These are phyloP conservation scores for Nasonia oneida DNA, from an alignment of 2,888 invertebrate genomes.

Conservation along the genomic window DNA sequence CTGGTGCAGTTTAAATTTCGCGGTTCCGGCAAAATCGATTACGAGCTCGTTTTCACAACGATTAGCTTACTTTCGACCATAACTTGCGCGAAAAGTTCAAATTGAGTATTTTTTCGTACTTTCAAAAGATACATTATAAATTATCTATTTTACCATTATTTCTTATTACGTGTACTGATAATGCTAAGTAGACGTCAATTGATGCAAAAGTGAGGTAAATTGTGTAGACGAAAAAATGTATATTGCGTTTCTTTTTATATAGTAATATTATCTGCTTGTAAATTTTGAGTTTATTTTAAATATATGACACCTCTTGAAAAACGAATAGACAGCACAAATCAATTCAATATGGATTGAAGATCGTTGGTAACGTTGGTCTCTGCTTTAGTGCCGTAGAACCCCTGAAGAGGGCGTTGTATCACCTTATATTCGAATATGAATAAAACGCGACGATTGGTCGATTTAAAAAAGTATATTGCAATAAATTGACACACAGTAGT, in stretches of 20 bases:
- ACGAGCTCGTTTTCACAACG: neutral
- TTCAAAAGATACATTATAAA: too few relatives aligned
- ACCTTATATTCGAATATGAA: neutral
- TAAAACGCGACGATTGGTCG: too few relatives aligned
- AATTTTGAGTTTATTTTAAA: too few relatives aligned
- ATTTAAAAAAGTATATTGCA: neutral
- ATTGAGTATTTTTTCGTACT: neutral
- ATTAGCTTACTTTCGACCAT: neutral
- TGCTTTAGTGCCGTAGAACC: neutral
- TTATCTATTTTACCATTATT: too few relatives aligned
- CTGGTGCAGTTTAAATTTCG: neutral
- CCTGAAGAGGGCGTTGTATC: neutral
- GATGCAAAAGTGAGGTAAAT: too few relatives aligned
- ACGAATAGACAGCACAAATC: too few relatives aligned
- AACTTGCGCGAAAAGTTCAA: neutral
- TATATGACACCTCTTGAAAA: too few relatives aligned
- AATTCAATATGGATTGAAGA: neutral
- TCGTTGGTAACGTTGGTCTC: neutral
- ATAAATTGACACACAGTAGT: neutral
- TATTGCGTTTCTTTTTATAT: too few relatives aligned
- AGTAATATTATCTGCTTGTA: too few relatives aligned
- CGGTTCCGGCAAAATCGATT: neutral
- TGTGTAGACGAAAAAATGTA: too few relatives aligned
- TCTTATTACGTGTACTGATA: too few relatives aligned
- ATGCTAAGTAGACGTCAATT: too few relatives aligned